phyloP scores from a whole-genome alignment of 2,888 invertebrate species.

The Mesorhabditis belari region DNA sequence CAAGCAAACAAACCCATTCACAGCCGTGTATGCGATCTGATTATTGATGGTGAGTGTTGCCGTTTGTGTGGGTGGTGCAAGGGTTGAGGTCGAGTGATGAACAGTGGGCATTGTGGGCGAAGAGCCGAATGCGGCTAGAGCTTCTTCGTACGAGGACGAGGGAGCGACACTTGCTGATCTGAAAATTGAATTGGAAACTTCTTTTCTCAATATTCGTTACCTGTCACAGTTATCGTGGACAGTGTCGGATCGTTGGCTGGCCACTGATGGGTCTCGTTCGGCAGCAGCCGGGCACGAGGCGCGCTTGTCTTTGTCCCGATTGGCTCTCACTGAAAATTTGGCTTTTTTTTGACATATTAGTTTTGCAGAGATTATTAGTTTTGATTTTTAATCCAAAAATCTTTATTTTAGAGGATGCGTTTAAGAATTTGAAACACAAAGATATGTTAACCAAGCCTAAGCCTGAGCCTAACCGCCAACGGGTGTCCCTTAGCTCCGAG shows the following conservation, averaged over 20 bases:
- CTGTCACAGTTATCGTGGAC: not conserved
- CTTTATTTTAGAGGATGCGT: too few species aligned
- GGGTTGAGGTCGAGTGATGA: too few species aligned
- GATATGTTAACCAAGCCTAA: too few species aligned
- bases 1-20: not conserved
- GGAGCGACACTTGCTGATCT: constrained; percentile 5
- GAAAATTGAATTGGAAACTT: too few species aligned
- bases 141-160: constrained; percentile 31
- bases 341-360: not conserved
- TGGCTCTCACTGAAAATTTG: not conserved
- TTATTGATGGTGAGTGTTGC: not conserved
- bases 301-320: not conserved
- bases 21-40: too few species aligned
- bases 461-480: too few species aligned
- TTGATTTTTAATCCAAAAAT: not conserved
- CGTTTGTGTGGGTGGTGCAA: not conserved
- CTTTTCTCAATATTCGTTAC: too few species aligned
- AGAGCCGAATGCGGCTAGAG: constrained; percentile 7
- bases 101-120: not conserved
- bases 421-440: too few species aligned
- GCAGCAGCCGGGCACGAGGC: not conserved
- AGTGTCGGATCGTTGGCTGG: not conserved
- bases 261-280: not conserved
- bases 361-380: not conserved
- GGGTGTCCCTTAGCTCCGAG: too few species aligned